Base-by-base conservation (phyloP, 2,797 vertebrate genomes). In the Halcyon badia region DNA sequence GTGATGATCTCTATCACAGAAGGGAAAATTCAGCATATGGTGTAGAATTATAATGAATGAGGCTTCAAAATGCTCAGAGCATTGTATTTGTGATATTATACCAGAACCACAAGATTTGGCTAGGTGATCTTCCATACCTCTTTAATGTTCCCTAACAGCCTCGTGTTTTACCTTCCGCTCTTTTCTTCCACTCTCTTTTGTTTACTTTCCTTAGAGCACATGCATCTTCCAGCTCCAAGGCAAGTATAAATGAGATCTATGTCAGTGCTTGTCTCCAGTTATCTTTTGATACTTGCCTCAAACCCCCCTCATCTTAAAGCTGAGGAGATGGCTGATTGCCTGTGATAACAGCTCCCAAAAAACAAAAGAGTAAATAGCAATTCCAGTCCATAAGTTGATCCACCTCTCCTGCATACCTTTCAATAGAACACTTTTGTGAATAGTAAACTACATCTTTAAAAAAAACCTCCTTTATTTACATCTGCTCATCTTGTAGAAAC, bases 191-290 rank as follows among this genome's bases (percentile, higher is more conserved):
- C 42, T 83, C 70, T 75, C 4, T 3, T 86, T 86, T 66, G 42
- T 49, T 93, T 13, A 21, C 20, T 82, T 92, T 66, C 33, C 75
- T 87, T 20, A 8, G 14, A 91, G 70, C 61, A 85, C 31, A 51
- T 0, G 0, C 18, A 41, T 41, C 77, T 91, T 82, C 41, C 60
- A 86, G 80, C 78, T 78, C 68, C 69, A 49, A 86, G 94, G 85
- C 37, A 79, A 42, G 62, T 64, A 66, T 61, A 94, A 81, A 93
- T 60, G 76, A 96, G 73, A 68, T 54, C 87, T 72, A 20, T 61
- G 91, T 77, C 81, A 87, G 79, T 64, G 44, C 88, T 89, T 93
- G 88, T 66, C 80, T 89, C 46, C 25, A 42, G 22, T 41, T 89
- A 82, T 62, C 86, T 84, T 93, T 42, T 80, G 64, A 83, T 89